Evolutionary conservation across 2,888 invertebrate genomes (phyloP).

Genomic region (Ormia ochracea): DNA sequence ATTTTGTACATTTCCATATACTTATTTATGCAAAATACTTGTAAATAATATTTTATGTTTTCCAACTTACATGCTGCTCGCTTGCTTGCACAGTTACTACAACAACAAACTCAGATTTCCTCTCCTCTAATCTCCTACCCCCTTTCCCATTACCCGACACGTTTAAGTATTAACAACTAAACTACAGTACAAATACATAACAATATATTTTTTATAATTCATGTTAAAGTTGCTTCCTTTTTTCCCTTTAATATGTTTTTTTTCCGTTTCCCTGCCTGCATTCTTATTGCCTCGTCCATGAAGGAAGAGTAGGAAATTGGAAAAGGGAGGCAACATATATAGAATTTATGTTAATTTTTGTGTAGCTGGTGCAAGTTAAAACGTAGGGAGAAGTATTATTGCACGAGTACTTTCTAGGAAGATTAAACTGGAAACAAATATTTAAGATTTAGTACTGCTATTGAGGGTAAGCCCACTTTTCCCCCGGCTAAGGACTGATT

Average conservation of each 20-base stretch:
- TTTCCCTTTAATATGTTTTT: not conserved
- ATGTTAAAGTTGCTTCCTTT: constrained; percentile 25
- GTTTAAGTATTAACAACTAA: constrained; percentile 44
- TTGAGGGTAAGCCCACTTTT: not conserved
- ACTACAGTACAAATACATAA: constrained; percentile 33
- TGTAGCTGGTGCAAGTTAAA: constrained; percentile 13
- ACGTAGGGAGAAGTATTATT: constrained; percentile 18
- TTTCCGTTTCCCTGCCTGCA: not conserved
- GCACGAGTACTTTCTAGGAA: not conserved
- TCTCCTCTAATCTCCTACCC: not conserved
- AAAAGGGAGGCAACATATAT: not conserved
- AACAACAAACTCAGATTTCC: not conserved
- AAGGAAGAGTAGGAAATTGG: constrained; percentile 2
- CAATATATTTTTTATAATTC: constrained; percentile 61
- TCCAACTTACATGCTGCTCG: constrained; percentile 10
- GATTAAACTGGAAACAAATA: constrained; percentile 22
- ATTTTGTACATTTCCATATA: constrained; percentile 42
- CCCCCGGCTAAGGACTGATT: not conserved
- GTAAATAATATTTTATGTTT: constrained; percentile 10
- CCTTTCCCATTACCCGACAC: constrained; percentile 20
- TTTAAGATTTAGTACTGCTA: not conserved
- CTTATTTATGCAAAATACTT: not conserved
- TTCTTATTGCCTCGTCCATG: not conserved
- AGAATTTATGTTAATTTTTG: constrained; percentile 25
- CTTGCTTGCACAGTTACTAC: not conserved